Evolutionary conservation across 2,888 invertebrate species (phyloP).

Genomic region (Pyrrhia umbra): DNA sequence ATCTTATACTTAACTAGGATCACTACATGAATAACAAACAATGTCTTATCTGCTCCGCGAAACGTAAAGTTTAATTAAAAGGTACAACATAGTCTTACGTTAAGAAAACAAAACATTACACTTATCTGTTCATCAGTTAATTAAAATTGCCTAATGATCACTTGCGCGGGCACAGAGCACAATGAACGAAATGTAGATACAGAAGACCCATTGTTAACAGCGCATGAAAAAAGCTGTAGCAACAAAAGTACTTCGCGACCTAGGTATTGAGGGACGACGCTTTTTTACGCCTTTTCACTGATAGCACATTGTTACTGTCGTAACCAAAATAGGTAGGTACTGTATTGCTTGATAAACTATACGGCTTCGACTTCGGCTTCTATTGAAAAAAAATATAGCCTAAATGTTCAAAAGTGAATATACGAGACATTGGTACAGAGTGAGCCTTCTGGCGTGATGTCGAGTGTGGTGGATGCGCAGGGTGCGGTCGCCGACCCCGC

Average conservation of each 20-base stretch:
- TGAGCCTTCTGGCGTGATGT: slow-evolving; percentile 32
- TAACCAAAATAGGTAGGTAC: no score
- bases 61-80: slow-evolving; percentile 40
- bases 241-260: no score
- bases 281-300: no score
- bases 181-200: not conserved
- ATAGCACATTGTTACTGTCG: no score
- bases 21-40: slow-evolving; percentile 7
- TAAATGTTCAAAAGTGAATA: no score
- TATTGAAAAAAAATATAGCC: no score
- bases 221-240: not conserved
- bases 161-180: slow-evolving; percentile 31
- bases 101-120: slow-evolving; percentile 45
- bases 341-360: no score
- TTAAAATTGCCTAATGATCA: slow-evolving; percentile 56
- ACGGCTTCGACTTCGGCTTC: no score
- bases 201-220: slow-evolving; percentile 18
- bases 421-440: no score
- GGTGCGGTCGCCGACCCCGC: slow-evolving; percentile 54
- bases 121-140: slow-evolving; percentile 57
- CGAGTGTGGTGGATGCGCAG: slow-evolving; percentile 32
- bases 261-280: no score
- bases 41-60: slow-evolving; percentile 37
- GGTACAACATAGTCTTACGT: slow-evolving; percentile 25
- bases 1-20: slow-evolving; percentile 1